Conservation (phyloP, 2,113 vertebrate genomes). For the Microcebus ravelobensis region DNA sequence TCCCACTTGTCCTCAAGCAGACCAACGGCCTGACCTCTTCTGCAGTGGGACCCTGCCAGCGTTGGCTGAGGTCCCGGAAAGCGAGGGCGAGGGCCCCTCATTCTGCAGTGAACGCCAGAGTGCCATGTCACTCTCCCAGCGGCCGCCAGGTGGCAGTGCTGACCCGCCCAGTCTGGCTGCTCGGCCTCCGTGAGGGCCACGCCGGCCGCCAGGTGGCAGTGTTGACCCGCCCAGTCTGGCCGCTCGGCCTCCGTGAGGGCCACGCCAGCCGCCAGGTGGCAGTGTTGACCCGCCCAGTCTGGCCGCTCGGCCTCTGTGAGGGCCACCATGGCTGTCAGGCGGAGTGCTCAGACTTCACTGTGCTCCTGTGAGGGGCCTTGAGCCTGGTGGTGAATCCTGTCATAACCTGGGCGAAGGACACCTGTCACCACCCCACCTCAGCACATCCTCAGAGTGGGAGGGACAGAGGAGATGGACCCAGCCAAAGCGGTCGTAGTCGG, state of each 20-base stretch:
- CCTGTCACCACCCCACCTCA: neutral
- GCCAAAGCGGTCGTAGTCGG: neutral
- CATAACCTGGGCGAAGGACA: neutral
- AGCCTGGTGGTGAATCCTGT: neutral
- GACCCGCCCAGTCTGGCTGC: neutral
- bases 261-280: neutral
- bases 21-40: neutral
- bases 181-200: too few relatives aligned
- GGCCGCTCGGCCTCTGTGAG: too few relatives aligned
- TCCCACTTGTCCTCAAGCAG: neutral
- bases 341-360: too few relatives aligned
- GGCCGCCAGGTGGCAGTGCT: slow-evolving; percentile 65
- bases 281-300: neutral
- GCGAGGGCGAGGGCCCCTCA: too few relatives aligned
- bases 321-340: too few relatives aligned
- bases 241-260: too few relatives aligned
- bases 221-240: neutral
- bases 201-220: slow-evolving; percentile 13
- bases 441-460: neutral
- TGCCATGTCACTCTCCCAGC: neutral
- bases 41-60: neutral
- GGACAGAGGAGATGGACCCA: neutral
- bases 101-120: accelerated
- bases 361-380: neutral
- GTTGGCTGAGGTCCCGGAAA: neutral